Evolutionary conservation across 2,888 invertebrate species (phyloP), one percentile per base, ranked within the genome.

Genomic region (Dendrolimus pini): DNA sequence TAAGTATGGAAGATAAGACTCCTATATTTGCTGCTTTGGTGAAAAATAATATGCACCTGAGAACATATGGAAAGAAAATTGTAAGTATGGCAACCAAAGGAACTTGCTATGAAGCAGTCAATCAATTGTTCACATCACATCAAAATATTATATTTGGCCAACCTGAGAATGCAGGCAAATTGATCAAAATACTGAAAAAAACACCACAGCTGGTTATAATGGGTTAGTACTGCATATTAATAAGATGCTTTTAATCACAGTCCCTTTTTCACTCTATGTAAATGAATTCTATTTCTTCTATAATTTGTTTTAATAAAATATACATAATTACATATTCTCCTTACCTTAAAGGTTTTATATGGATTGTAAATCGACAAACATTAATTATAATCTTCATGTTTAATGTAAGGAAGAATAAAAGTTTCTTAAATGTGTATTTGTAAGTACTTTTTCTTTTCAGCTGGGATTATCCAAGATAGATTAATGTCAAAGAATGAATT

Each of bases 111-210:
- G 94, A 94, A 76, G 90, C 93, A 13, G 86, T 95, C 0, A 78
- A 94, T 58, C 89, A 92, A 3, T 85, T 96, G 55, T 94, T 94
- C 69, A 84, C 90, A n/a, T 92, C 93, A 0, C 92, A 92, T 42
- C 93, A 93, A 74, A 91, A 93, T 64, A 89, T 94, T 1, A 92
- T 96, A 54, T 96, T 96, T 82, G 93, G 95, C 54, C 91, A 93
- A 58, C 93, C 95, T 55, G 89, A 92, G 47, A 92, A 93, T 71
- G 91, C 94, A 52, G 78, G 79, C 9, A 89, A 91, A 65, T 75
- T 96, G 70, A 77, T 95, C 52, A 94, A 93, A 77, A 91, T 94
- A 54, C 77, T 94, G 7, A 95, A 93, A 61, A 96, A 94, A 74
- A 91, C 93, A 62, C 95, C 95, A 1, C 94, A 95, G 74, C 82